phyloP scores from a whole-genome alignment of 2,888 invertebrate genomes.

The Nomada goodeniana region DNA sequence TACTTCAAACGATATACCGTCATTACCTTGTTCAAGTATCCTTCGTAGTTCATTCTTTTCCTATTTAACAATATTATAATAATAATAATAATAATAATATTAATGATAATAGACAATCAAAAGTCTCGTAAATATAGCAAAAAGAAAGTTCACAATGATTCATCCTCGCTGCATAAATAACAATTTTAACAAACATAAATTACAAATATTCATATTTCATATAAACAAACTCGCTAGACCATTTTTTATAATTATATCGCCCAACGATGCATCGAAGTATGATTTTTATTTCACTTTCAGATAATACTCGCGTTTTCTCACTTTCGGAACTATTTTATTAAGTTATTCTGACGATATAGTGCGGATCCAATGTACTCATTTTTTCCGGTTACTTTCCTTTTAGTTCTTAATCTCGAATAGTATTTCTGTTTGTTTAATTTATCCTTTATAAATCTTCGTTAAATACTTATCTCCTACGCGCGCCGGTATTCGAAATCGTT shows the following conservation, averaged over 20 bases:
- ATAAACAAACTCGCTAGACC: slow-evolving; percentile 36
- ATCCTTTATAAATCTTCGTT: slow-evolving; percentile 34
- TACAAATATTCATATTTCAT: slow-evolving; percentile 36
- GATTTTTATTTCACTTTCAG: slow-evolving; percentile 63
- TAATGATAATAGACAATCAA: slow-evolving; percentile 6
- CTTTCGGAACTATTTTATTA: slow-evolving; percentile 9
- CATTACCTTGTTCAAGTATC: slow-evolving; percentile 31
- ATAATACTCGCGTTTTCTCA: slow-evolving; percentile 46
- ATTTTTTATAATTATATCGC: slow-evolving; percentile 9
- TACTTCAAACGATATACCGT: slow-evolving; percentile 43
- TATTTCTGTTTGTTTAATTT: slow-evolving; percentile 6
- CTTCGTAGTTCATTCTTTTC: slow-evolving; percentile 23
- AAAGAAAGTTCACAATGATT: slow-evolving; percentile 43
- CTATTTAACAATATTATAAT: slow-evolving; percentile 43
- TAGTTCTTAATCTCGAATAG: slow-evolving; percentile 6
- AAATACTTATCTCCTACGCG: slow-evolving; percentile 37
- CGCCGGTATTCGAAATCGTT: slow-evolving; percentile 34
- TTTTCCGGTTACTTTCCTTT: neutral
- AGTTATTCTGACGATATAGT: slow-evolving; percentile 20
- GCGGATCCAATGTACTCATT: slow-evolving; percentile 29
- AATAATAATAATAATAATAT: slow-evolving; percentile 21
- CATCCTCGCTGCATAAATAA: slow-evolving; percentile 37
- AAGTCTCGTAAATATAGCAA: slow-evolving; percentile 29
- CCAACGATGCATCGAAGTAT: slow-evolving; percentile 32
- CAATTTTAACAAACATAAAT: slow-evolving; percentile 49